A percentile compares a stretch with the other conserved stretches of the same genome.
Evolutionary conservation across 92 coral and sea anemone species (phyloP).

Genomic region (Porites evermanni): DNA sequence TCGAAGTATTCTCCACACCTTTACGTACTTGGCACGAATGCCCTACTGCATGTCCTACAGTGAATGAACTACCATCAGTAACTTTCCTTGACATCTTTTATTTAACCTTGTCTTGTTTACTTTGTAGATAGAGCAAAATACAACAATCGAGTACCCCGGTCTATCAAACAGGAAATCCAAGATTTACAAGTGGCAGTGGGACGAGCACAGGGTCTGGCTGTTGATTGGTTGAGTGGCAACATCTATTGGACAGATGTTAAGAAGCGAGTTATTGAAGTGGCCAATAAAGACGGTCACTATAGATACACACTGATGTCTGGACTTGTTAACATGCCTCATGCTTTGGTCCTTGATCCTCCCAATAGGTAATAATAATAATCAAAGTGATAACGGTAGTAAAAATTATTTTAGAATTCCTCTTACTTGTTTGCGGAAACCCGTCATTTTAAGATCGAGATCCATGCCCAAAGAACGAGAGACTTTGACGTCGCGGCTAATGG

Average conservation of each 20-base stretch:
- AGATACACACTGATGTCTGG: constrained; percentile 70
- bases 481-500: no score
- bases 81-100: no score
- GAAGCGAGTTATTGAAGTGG: constrained; percentile 77
- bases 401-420: no score
- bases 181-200: constrained; percentile 66
- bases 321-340: constrained; percentile 59
- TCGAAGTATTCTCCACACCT: no score
- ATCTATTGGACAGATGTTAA: constrained; percentile 87
- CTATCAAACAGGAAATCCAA: constrained; percentile 64
- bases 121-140: not conserved
- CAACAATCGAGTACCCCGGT: constrained; percentile 11
- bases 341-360: constrained; percentile 73
- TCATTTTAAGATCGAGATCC: no score
- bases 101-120: not conserved
- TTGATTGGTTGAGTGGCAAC: constrained; percentile 93
- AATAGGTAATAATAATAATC: constrained; percentile 50
- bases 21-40: no score
- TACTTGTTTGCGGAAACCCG: no score
- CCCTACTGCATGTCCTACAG: no score
- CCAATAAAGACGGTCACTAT: constrained; percentile 85
- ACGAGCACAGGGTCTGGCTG: constrained; percentile 81
- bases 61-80: no score
- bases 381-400: not conserved
- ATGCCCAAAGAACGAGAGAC: no score